phyloP scores from a whole-genome alignment of 1,140 invertebrate species.

The Trachelipus rathkii region DNA sequence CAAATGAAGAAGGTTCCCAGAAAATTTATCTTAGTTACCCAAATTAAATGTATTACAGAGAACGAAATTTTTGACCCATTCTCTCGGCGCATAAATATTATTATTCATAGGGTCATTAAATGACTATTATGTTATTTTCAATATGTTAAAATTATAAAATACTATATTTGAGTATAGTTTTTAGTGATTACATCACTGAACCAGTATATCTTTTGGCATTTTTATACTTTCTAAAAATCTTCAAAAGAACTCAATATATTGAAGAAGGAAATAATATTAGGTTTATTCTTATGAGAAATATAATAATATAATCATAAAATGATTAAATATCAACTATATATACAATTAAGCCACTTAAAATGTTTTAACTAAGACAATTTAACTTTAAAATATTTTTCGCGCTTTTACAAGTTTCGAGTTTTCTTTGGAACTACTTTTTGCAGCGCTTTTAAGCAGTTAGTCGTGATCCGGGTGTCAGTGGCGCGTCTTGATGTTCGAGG shows the following conservation, averaged over 20 bases:
- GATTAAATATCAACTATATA: neutral
- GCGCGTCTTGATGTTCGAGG: constrained; percentile 4
- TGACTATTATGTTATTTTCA: neutral
- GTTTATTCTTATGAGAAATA: neutral
- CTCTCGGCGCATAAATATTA: neutral
- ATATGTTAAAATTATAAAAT: neutral
- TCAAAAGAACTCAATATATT: neutral
- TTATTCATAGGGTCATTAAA: neutral
- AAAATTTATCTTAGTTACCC: neutral
- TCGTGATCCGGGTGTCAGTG: constrained; percentile 4
- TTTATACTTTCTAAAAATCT: neutral
- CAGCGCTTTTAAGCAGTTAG: neutral
- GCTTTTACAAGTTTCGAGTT: neutral
- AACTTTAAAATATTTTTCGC: neutral
- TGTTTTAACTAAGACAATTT: neutral
- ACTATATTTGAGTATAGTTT: neutral
- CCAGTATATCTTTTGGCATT: neutral
- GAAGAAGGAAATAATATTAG: neutral
- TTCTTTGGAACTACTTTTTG: neutral
- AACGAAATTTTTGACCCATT: neutral
- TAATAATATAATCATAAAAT: neutral
- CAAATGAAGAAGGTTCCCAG: no score
- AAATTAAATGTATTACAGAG: neutral
- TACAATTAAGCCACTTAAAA: neutral
- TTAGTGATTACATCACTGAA: neutral